Conservation (phyloP, 2,888 invertebrate species). For the Pogonocherus hispidulus region DNA sequence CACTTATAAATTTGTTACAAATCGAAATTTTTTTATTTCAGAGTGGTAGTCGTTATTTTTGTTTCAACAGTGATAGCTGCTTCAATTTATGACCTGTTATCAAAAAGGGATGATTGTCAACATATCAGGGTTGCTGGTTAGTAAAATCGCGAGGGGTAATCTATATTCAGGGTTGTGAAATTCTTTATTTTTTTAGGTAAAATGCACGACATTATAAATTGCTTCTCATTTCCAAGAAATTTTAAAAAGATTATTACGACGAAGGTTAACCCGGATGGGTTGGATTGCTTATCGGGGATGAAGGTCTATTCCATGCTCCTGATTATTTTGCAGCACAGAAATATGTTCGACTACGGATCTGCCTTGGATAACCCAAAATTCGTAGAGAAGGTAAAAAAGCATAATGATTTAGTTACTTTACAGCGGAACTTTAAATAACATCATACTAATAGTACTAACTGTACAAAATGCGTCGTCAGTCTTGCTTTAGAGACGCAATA, state of each 20-base stretch:
- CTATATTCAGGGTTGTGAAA: not conserved
- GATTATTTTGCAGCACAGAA: constrained; percentile 60
- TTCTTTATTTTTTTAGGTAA: constrained; percentile 49
- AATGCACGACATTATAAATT: constrained; percentile 52
- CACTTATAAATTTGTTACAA: no score
- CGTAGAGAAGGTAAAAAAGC: constrained; percentile 56
- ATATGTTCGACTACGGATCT: constrained; percentile 61
- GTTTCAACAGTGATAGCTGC: constrained; percentile 22
- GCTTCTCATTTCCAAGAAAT: constrained; percentile 58
- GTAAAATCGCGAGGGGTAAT: no score
- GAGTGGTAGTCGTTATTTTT: constrained; percentile 25
- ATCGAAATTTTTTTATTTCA: not conserved
- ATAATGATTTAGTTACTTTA: no score
- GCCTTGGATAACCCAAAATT: constrained; percentile 59
- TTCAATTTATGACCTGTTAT: constrained; percentile 47
- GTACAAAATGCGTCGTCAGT: no score
- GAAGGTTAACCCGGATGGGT: constrained; percentile 51
- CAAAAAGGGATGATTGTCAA: constrained; percentile 41
- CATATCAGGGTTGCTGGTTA: constrained; percentile 34
- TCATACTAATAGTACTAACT: no score
- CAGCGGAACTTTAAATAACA: no score
- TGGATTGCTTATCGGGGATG: constrained; percentile 60
- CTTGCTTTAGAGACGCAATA: no score
- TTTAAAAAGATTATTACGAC: constrained; percentile 54
- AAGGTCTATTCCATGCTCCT: constrained; percentile 60